Base-by-base conservation (phyloP, 2,888 invertebrate genomes). In the Galeruca laticollis region DNA sequence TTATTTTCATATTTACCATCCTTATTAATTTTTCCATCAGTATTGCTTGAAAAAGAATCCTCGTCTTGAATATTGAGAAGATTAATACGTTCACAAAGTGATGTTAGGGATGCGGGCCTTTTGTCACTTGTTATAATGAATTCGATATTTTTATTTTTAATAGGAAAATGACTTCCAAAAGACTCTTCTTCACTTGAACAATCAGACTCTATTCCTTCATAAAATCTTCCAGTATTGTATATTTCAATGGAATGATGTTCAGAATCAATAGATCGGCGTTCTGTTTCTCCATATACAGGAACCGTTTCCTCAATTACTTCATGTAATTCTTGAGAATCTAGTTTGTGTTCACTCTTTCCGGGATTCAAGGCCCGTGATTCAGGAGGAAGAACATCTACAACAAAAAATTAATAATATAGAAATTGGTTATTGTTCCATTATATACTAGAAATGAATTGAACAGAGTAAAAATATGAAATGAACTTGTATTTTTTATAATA, bases 101-200 rank as follows among this genome's bases (percentile, higher is more conserved):
- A 47, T 47, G 47, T 15, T 47, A 47, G 18, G 47, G 47, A 37
- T 37, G 37, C 15, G 2, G 15, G 18, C 9, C 47, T 47, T 47
- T 18, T 47, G 9, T n/a, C 2, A 15, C 9, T 15, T 47, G 8
- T 2, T 18, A 9, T 10, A 47, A 47, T 18, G 9, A 47, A n/a
- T 9, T 15, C 47, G 15, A 47, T 6, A 47, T 47, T n/a, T 9
- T 47, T 47, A 47, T 47, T 47, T 47, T 47, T 47, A 47, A 47
- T 6, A 47, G 15, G 15, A 47, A 10, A 15, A 47, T 47, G 9
- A 47, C 47, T 47, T 18, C 18, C 18, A 47, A 47, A 47, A 47
- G 47, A 47, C 18, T 15, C n/a, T 18, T 15, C n/a, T 18, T 15
- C 47, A 47, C 2, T 5, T 18, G 47, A 47, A 18, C 15, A n/a